A percentile compares a stretch with the other conserved stretches of the same genome.
Evolutionary conservation across 2,888 invertebrate genomes (phyloP).

Genomic region (Ypsolopha sequella): DNA sequence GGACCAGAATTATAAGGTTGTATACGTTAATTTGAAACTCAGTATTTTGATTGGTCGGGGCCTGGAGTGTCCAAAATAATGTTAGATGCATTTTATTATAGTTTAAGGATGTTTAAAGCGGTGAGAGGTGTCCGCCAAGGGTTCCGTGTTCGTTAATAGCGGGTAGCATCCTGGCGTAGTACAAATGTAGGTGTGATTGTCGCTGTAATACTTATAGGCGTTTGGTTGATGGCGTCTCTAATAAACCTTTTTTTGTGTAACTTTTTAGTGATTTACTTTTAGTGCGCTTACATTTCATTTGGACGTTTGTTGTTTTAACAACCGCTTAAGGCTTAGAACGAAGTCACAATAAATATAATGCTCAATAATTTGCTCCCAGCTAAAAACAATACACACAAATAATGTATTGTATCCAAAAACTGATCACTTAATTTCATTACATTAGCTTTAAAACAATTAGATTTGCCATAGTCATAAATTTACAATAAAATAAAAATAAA

Average conservation of each 20-base stretch:
- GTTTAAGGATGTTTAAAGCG: slow-evolving; percentile 20
- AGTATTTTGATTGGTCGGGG: slow-evolving; percentile 25
- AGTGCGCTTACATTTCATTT: too few species aligned
- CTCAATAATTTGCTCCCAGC: too few species aligned
- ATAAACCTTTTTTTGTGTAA: not conserved
- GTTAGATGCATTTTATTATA: slow-evolving; percentile 47
- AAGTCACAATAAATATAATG: too few species aligned
- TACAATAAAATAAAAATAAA: too few species aligned
- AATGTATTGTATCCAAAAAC: too few species aligned
- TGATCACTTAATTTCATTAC: too few species aligned
- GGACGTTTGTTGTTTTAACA: too few species aligned
- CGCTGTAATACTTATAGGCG: slow-evolving; percentile 21
- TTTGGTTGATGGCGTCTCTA: slow-evolving; percentile 12
- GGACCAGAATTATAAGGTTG: not conserved
- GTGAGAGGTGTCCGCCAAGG: slow-evolving; percentile 39
- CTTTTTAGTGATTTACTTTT: not conserved
- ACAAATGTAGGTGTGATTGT: slow-evolving; percentile 57
- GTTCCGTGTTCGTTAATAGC: slow-evolving; percentile 32
- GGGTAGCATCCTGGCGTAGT: slow-evolving; percentile 64
- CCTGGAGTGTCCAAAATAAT: slow-evolving; percentile 27
- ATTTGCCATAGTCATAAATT: too few species aligned
- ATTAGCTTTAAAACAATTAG: too few species aligned
- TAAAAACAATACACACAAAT: too few species aligned
- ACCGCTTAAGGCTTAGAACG: too few species aligned
- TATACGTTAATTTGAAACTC: not conserved